Evolutionary conservation across 2,888 invertebrate genomes (phyloP), one percentile per base, ranked within the genome.

Genomic region (Tholera decimalis): DNA sequence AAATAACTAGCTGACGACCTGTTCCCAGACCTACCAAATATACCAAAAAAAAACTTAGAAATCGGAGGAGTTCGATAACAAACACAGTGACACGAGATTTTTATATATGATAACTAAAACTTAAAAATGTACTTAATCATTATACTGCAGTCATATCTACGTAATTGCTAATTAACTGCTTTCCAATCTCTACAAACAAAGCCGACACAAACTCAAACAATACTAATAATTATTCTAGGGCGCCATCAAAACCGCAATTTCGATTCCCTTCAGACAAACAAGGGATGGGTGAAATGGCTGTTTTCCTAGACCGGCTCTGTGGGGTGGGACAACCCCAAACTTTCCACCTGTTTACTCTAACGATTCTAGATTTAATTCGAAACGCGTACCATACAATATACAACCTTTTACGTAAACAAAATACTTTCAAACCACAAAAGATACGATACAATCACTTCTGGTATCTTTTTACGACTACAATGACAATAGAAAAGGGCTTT

Each of bases 281-380:
- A 41, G 50, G 58, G 55, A 46, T 41, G 39, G 24, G 20, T n/a
- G 11, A 33, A 35, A 35, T n/a, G 18, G 58, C 50, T 77, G 81
- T 77, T 73, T 80, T 60, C 58, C 37, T 37, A 63, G 64, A 56
- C 56, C 43, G 60, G 18, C 28, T 50, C 66, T 49, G 35, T 33
- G 47, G 37, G 44, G 30, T 24, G 39, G 30, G 43, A 26, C 33
- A 59, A 44, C 41, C 43, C 55, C 41, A 51, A 68, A 26, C 28
- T 57, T 33, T 46, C 66, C 63, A 73, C 70, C 70, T 74, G 81
- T 80, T 83, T 82, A 73, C 74, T n/a, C 59, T 58, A 72, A 64
- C 65, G 55, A 61, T 62, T 68, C 67, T 46, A 67, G 61, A 73
- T 81, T 77, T 61, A 58, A 73, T 77, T 72, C 39, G 41, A 55